A percentile compares a stretch with the other conserved stretches of the same genome.
Conservation (phyloP, 2,888 invertebrate genomes). For the Laspeyria flexula region DNA sequence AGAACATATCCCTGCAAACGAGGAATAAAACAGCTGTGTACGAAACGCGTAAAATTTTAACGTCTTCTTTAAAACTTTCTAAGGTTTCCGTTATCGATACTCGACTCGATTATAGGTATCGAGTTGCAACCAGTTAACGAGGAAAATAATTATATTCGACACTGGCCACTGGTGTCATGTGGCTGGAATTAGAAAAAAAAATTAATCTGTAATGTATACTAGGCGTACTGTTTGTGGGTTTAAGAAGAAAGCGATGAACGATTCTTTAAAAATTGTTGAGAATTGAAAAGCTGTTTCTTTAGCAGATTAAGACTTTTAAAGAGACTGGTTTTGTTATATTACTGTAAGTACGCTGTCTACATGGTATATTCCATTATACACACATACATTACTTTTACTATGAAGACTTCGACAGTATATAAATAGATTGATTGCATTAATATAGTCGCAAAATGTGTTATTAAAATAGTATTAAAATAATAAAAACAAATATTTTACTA, state of each 20-base stretch:
- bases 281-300: no score
- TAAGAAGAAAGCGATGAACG: slow-evolving; percentile 11
- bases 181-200: slow-evolving; percentile 65
- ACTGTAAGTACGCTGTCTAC: no score
- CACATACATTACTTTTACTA: no score
- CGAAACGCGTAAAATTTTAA: slow-evolving; percentile 56
- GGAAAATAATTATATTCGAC: slow-evolving; percentile 81
- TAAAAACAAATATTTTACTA: no score
- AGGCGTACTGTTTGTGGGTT: slow-evolving; percentile 43
- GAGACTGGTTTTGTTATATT: no score
- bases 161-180: slow-evolving; percentile 73
- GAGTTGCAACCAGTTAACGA: slow-evolving; percentile 70
- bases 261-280: not conserved
- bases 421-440: no score
- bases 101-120: slow-evolving; percentile 72
- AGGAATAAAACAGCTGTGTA: slow-evolving; percentile 53
- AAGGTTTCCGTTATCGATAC: slow-evolving; percentile 80
- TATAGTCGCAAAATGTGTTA: no score
- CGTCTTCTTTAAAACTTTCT: slow-evolving; percentile 61
- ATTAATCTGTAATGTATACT: slow-evolving; percentile 63
- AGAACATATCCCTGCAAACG: slow-evolving; percentile 23
- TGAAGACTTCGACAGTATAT: no score
- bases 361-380: no score
- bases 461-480: no score
- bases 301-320: no score